Evolutionary conservation across 2,797 vertebrate genomes (phyloP).

Genomic region (Spondyliosoma cantharus): DNA sequence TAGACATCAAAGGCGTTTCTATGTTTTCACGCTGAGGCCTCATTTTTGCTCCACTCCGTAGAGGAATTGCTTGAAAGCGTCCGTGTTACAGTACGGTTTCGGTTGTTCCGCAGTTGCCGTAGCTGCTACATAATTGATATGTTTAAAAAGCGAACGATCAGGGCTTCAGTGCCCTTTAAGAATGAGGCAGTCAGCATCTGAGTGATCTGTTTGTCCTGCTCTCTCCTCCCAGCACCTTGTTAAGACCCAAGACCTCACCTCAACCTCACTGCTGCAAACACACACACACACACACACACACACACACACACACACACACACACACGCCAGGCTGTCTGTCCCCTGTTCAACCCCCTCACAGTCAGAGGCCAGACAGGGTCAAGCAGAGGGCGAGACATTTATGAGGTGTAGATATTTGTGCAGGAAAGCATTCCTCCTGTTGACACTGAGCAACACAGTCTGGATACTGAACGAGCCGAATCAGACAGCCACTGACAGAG

Average conservation of each 20-base stretch:
- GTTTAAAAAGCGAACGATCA: conserved; percentile 27
- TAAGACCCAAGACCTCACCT: conserved; percentile 68
- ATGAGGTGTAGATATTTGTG: conserved; percentile 85
- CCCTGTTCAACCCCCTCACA: conserved; percentile 69
- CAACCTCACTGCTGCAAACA: conserved; percentile 35
- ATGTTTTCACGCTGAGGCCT: conserved; percentile 11
- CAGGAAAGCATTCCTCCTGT: conserved; percentile 79
- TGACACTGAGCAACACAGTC: conserved; percentile 75
- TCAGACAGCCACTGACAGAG: conserved; percentile 45
- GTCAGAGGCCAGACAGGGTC: conserved; percentile 81
- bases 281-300: conserved; percentile 41
- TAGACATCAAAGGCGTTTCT: conserved; percentile 3
- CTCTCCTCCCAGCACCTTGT: conserved; percentile 72
- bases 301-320: conserved; percentile 49
- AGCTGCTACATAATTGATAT: conserved; percentile 36
- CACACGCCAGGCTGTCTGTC: conserved; percentile 60
- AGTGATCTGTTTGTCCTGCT: conserved; percentile 70
- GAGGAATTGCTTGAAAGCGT: conserved; percentile 17
- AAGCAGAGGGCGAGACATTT: conserved; percentile 82
- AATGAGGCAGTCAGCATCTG: conserved; percentile 35
- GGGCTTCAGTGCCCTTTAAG: conserved; percentile 48
- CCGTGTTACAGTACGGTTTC: not conserved
- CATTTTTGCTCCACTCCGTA: conserved; percentile 14
- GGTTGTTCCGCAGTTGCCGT: conserved; percentile 13
- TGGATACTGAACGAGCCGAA: conserved; percentile 73